phyloP scores from a whole-genome alignment of 2,113 vertebrate species.

The Phyllostomus hastatus region DNA sequence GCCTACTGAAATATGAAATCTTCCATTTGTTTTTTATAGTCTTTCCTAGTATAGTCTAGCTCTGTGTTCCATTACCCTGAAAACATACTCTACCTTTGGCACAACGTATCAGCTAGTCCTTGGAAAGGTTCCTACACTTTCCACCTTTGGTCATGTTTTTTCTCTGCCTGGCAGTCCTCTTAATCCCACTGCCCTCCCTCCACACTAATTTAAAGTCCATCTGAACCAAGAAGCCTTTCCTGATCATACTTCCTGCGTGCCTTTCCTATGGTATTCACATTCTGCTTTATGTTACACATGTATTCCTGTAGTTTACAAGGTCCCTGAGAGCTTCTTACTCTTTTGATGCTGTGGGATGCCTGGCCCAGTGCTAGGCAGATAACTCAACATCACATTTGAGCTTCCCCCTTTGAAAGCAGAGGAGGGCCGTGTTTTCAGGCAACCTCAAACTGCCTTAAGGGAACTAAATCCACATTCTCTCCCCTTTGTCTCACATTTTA shows the following conservation, averaged over 20 bases:
- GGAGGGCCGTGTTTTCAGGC: neutral
- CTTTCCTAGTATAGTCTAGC: neutral
- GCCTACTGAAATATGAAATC: neutral
- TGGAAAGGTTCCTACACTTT: neutral
- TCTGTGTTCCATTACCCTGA: neutral
- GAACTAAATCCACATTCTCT: neutral
- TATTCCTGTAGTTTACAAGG: neutral
- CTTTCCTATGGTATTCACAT: neutral
- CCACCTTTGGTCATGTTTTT: neutral
- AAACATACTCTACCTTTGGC: neutral
- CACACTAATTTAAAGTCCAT: neutral
- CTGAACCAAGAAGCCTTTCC: neutral
- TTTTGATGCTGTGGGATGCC: neutral
- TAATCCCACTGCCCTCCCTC: neutral
- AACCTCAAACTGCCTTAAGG: neutral
- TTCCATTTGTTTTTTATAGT: neutral
- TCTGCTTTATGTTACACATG: neutral
- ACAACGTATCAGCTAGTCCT: neutral
- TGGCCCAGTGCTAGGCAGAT: neutral
- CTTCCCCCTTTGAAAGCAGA: conserved; percentile 4
- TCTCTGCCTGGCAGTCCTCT: neutral
- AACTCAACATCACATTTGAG: neutral
- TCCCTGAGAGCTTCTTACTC: neutral
- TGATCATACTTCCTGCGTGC: neutral
- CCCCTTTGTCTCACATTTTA: conserved; percentile 21